These are phyloP conservation scores for Brassicogethes aeneus DNA, from an alignment of 2,888 invertebrate genomes.

Conservation along the genomic window DNA sequence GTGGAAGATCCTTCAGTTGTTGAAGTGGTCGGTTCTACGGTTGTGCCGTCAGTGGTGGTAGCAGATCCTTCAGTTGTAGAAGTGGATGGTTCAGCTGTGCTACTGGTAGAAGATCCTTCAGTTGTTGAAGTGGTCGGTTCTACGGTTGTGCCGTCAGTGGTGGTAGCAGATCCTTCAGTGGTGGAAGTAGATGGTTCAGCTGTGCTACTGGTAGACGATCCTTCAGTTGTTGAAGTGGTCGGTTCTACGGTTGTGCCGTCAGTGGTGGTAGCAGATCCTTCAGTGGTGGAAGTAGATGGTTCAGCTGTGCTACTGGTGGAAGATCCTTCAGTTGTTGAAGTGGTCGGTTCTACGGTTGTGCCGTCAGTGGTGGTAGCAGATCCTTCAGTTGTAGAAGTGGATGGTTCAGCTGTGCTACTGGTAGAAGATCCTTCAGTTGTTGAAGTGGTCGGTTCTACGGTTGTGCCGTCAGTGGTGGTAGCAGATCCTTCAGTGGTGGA, in stretches of 20 bases:
- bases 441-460: background rate
- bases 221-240: background rate
- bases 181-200: background rate
- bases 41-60: background rate
- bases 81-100: background rate
- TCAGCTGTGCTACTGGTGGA: constrained; percentile 1
- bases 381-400: background rate
- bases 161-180: background rate
- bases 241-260: background rate
- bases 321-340: background rate
- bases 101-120: background rate
- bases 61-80: background rate
- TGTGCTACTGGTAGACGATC: background rate
- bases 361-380: background rate
- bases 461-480: background rate
- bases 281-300: background rate
- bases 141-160: too few species aligned
- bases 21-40: background rate
- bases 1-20: background rate
- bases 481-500: background rate
- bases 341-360: too few species aligned
- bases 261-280: background rate
- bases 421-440: background rate
- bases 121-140: background rate
- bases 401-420: background rate